Percentiles rank a stretch among this genome's conserved stretches.
phyloP scores from a whole-genome alignment of 2,797 vertebrate genomes.

The Coranthus polyacanthus region DNA sequence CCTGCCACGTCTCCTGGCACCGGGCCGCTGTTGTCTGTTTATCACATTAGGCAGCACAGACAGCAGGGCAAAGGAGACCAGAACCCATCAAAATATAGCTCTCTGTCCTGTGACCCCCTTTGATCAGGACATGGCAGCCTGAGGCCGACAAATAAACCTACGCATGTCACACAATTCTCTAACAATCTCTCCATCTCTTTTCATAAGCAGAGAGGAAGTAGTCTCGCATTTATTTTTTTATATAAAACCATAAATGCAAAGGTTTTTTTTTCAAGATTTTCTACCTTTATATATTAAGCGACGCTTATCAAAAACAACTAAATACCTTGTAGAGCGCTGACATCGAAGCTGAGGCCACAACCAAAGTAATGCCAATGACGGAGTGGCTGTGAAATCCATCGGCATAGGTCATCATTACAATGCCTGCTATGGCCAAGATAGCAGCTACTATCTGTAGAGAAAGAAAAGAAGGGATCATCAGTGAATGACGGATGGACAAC shows the following conservation, averaged over 20 bases:
- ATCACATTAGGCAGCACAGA: conserved; percentile 61
- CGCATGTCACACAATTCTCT: conserved; percentile 34
- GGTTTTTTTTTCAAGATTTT: conserved; percentile 20
- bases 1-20: conserved; percentile 56
- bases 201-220: conserved; percentile 38
- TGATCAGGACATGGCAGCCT: conserved; percentile 40
- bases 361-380: conserved; percentile 95
- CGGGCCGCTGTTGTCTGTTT: conserved; percentile 53
- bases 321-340: conserved; percentile 97
- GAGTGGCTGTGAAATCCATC: conserved; percentile 98
- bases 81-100: conserved; percentile 47
- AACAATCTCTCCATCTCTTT: conserved; percentile 50
- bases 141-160: conserved; percentile 21
- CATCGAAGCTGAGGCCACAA: conserved; percentile 95
- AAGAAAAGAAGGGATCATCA: conserved; percentile 31
- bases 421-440: conserved; percentile 97
- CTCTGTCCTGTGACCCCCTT: conserved; percentile 44
- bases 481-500: conserved; percentile 53
- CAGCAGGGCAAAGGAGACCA: conserved; percentile 47
- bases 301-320: conserved; percentile 12
- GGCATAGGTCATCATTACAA: conserved; percentile 98
- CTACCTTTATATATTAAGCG: not conserved
- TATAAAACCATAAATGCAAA: conserved; percentile 16
- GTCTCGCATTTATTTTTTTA: conserved; percentile 49
- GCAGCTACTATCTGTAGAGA: conserved; percentile 93